Evolutionary conservation across 2,888 invertebrate species (phyloP), one percentile per base, ranked within the genome.

Genomic region (Phyto melanocephala): DNA sequence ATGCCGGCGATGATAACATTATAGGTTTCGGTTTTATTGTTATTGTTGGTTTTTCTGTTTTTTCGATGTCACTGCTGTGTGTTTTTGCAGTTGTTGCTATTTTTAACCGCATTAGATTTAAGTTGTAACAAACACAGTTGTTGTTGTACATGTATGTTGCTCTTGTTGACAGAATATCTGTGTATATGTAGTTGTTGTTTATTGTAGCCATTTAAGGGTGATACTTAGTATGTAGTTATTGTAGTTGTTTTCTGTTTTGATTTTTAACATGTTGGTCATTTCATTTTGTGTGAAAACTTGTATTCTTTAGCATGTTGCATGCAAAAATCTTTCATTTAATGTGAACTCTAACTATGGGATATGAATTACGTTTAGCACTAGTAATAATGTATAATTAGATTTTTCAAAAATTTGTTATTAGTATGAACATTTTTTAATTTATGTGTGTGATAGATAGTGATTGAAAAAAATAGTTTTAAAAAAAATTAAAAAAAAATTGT

Each of bases 231-330:
- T 72, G 22, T 45, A 33, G 1, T 28, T 47, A 37, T 40, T 56
- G 35, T 65, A 68, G 54, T 17, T 56, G 2, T 40, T 62, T 20
- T 28, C 45, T 35, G 24, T 68, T 60, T 50, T 28, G 56, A 28
- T 71, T 58, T 68, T 50, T 33, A 75, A 68, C 54, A 70, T 50
- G 70, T 79, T 68, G 76, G 83, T 85, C 81, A 80, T 81, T 80
- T 77, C 24, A 81, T 78, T 71, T 78, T 81, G 72, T 83, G 80
- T 78, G 6, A 70, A 77, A 70, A 83, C 75, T 85, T 76, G 52
- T 67, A n/a, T n/a, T n/a, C 65, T 77, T 71, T 65, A 58, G 68
- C 84, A 84, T 85, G 83, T 82, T 79, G 79, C 82, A 82, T 75
- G 75, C 75, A 75, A 82, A 75, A 75, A n/a, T 65, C 11, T 75